These are phyloP conservation scores for Pseudocheirus occidentalis DNA, from an alignment of 2,797 vertebrate genomes.

Conservation along the genomic window DNA sequence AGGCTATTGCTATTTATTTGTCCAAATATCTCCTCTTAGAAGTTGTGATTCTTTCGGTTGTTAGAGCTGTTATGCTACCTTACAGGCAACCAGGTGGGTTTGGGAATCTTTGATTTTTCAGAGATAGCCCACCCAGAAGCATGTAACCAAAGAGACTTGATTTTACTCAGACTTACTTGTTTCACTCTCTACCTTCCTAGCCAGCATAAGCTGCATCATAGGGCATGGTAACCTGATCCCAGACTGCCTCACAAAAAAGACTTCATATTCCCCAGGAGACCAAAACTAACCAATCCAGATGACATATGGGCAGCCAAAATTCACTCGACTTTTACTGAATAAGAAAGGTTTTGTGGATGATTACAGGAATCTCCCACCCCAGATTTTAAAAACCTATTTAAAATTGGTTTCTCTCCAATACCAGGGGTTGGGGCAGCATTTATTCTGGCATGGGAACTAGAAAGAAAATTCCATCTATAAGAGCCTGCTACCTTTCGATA, in stretches of 20 bases:
- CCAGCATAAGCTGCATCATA: not conserved
- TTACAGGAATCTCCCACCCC: constrained; percentile 56
- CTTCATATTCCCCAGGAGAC: constrained; percentile 35
- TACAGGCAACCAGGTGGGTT: not conserved
- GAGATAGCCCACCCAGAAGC: not conserved
- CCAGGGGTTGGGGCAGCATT: constrained; percentile 48
- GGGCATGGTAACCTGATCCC: constrained; percentile 24
- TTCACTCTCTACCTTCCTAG: constrained; percentile 12
- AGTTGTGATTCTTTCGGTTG: constrained; percentile 1
- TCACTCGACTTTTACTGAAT: constrained; percentile 48
- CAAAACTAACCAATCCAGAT: constrained; percentile 58
- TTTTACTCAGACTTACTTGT: constrained; percentile 14
- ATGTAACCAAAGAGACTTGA: not conserved
- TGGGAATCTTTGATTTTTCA: not conserved
- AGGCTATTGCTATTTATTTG: not conserved
- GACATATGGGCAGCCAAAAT: constrained; percentile 53
- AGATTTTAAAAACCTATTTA: constrained; percentile 71
- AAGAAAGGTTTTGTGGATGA: constrained; percentile 55
- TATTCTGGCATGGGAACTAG: constrained; percentile 48
- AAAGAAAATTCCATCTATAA: constrained; percentile 38
- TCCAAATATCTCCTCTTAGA: constrained; percentile 8
- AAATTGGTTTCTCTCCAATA: constrained; percentile 59
- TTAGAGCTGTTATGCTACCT: not conserved
- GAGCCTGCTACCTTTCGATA: constrained; percentile 50
- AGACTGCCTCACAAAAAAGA: constrained; percentile 34